Evolutionary conservation across 1,140 invertebrate genomes (phyloP).

Genomic region (Leptinotarsa texana): DNA sequence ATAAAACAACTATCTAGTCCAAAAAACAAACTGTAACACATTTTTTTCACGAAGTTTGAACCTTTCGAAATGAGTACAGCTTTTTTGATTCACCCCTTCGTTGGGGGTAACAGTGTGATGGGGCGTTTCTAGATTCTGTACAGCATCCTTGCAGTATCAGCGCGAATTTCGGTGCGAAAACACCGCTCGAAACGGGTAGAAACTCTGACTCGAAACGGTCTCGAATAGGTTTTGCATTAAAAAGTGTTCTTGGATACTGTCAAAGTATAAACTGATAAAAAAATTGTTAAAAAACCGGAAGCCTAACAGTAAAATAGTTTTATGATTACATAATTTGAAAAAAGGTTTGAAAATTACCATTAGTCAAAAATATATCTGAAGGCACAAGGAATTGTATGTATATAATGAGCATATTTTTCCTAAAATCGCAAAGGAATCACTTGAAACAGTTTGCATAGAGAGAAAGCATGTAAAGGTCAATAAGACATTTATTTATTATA

Average conservation of each 20-base stretch:
- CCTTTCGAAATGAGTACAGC: background rate
- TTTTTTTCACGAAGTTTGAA: background rate
- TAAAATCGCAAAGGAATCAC: background rate
- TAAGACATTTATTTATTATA: too few species aligned
- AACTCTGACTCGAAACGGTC: background rate
- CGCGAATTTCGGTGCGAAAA: background rate
- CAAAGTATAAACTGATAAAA: too few species aligned
- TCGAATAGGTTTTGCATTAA: background rate
- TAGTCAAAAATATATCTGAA: background rate
- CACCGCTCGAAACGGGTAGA: background rate
- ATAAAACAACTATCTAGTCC: background rate
- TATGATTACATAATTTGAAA: too few species aligned
- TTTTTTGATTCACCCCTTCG: background rate
- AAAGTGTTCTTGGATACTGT: background rate
- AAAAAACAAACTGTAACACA: background rate
- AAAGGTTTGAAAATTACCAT: background rate
- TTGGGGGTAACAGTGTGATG: background rate
- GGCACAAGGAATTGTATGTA: background rate
- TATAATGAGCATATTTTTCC: background rate
- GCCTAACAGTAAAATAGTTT: too few species aligned
- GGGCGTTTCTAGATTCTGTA: background rate
- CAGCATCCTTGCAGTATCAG: conserved; percentile 2
- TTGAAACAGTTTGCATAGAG: too few species aligned
- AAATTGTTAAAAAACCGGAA: too few species aligned
- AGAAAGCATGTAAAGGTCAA: too few species aligned